A percentile compares a stretch with the other conserved stretches of the same genome.
These are phyloP conservation scores for Peromyscus aztecus DNA, from an alignment of 2,797 vertebrate species.

Conservation along the genomic window DNA sequence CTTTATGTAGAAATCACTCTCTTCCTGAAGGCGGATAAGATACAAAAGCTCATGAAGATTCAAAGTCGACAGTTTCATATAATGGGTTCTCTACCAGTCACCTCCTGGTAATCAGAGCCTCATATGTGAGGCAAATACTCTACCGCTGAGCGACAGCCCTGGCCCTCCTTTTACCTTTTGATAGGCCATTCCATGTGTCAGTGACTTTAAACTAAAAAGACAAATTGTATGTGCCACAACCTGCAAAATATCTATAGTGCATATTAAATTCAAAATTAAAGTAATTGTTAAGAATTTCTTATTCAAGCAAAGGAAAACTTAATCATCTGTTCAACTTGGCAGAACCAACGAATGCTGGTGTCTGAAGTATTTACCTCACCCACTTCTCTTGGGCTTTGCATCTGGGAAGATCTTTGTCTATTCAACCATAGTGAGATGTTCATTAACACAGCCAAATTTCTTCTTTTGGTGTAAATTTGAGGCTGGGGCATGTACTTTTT, in stretches of 20 bases:
- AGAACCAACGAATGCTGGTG: not conserved
- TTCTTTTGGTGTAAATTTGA: not conserved
- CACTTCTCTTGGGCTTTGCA: not conserved
- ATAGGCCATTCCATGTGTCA: not conserved
- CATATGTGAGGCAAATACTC: not conserved
- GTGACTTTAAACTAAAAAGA: conserved; percentile 22
- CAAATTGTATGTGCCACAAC: not conserved
- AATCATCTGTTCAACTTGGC: not conserved
- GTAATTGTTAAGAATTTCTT: not conserved
- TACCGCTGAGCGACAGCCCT: not conserved
- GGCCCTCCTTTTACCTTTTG: not conserved
- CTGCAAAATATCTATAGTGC: not conserved
- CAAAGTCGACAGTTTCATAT: not conserved
- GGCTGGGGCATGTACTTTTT: not conserved
- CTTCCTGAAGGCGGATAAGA: not conserved
- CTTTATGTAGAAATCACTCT: not conserved
- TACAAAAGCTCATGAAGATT: not conserved
- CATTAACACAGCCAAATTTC: not conserved
- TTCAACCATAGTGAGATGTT: not conserved
- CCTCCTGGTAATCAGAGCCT: not conserved
- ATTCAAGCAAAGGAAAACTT: not conserved
- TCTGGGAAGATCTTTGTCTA: not conserved
- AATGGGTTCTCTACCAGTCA: not conserved
- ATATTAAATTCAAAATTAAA: not conserved
- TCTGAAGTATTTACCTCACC: not conserved